phyloP scores from a whole-genome alignment of 2,797 vertebrate genomes.

The Channa striata region DNA sequence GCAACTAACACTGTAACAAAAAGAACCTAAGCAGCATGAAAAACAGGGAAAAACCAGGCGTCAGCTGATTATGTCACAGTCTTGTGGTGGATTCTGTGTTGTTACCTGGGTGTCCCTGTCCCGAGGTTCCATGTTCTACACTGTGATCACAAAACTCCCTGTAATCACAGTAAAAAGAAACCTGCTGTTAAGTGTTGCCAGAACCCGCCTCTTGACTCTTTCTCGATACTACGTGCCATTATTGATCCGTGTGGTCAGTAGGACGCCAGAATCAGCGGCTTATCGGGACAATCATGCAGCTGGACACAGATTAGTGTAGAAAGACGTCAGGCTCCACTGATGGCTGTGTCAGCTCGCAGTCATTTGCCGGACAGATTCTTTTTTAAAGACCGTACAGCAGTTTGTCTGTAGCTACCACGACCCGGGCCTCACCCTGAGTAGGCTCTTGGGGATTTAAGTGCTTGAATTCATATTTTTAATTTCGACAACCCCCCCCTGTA shows the following conservation, averaged over 20 bases:
- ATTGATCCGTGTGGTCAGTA: constrained; percentile 57
- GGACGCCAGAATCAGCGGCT: constrained; percentile 55
- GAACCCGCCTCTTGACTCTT: constrained; percentile 22
- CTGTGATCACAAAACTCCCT: not conserved
- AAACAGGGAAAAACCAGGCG: not conserved
- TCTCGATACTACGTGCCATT: constrained; percentile 45
- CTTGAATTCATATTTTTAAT: constrained; percentile 34
- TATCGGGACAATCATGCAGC: constrained; percentile 43
- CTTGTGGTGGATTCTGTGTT: no score
- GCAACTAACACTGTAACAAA: not conserved
- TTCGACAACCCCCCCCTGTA: constrained; percentile 7
- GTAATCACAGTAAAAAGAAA: constrained; percentile 17
- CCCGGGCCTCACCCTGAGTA: constrained; percentile 32
- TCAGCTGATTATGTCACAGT: not conserved
- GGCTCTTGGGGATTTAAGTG: constrained; percentile 27
- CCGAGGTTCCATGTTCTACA: not conserved
- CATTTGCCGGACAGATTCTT: constrained; percentile 30
- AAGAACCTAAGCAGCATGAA: not conserved
- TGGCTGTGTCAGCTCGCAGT: constrained; percentile 23
- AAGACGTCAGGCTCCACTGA: constrained; percentile 22
- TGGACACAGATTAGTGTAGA: constrained; percentile 55
- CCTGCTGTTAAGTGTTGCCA: constrained; percentile 12
- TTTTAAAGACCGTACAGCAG: constrained; percentile 46
- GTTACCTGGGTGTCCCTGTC: constrained; percentile 11
- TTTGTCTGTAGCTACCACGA: constrained; percentile 22